These are phyloP conservation scores for Muntiacus reevesi DNA, from an alignment of 2,113 vertebrate genomes.

Conservation along the genomic window DNA sequence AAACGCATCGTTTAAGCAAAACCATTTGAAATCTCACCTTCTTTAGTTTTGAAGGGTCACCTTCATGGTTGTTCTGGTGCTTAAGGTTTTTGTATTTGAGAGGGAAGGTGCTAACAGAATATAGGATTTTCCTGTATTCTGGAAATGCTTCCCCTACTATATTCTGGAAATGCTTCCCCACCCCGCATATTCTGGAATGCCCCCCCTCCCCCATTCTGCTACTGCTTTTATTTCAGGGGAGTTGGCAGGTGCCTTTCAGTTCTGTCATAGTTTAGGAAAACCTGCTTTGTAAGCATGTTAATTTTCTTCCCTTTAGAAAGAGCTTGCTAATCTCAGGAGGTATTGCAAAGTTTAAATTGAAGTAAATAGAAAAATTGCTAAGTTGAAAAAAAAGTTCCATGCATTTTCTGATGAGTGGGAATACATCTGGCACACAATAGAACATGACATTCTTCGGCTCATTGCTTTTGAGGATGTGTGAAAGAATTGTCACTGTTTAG, in stretches of 20 bases:
- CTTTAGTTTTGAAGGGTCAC: conserved; percentile 56
- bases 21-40: conserved; percentile 15
- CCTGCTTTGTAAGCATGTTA: not conserved
- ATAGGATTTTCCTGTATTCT: not conserved
- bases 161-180: not conserved
- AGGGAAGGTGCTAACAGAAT: conserved; percentile 34
- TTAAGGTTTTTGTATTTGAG: conserved; percentile 26
- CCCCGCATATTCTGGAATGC: not conserved
- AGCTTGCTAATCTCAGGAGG: not conserved
- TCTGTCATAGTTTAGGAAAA: conserved; percentile 36
- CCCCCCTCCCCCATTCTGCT: not conserved
- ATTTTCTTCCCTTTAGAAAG: not conserved
- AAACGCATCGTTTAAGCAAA: conserved; percentile 59
- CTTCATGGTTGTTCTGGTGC: conserved; percentile 67
- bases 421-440: not conserved
- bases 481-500: not conserved
- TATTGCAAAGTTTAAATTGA: conserved; percentile 37
- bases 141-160: not conserved
- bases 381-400: not conserved
- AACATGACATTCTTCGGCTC: not conserved
- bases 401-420: not conserved
- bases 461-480: not conserved
- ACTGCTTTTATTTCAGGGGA: conserved; percentile 38
- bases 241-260: conserved; percentile 28
- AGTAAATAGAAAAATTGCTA: conserved; percentile 50